These are phyloP conservation scores for Melanostigma gelatinosum DNA, from an alignment of 2,113 vertebrate genomes.

Conservation along the genomic window DNA sequence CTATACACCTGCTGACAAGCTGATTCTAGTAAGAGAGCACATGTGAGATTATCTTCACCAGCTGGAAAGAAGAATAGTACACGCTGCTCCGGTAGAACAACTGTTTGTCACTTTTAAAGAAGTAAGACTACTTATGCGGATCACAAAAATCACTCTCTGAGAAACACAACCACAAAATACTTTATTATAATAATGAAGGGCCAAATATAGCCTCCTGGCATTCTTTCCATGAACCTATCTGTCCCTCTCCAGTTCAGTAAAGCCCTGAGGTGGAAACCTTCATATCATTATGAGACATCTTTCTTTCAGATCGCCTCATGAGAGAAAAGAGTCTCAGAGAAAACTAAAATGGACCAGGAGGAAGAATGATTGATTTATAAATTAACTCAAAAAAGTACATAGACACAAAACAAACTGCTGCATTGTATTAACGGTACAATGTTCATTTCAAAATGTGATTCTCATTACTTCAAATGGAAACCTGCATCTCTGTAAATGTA, in stretches of 20 bases:
- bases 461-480: slow-evolving; percentile 9
- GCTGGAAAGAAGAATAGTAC: background rate
- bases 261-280: background rate
- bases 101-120: background rate
- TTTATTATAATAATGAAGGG: background rate
- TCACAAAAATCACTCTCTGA: background rate
- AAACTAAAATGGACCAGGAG: background rate
- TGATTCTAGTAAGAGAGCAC: slow-evolving; percentile 14
- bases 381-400: background rate
- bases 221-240: background rate
- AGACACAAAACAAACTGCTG: background rate
- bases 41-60: slow-evolving; percentile 21
- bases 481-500: slow-evolving; percentile 21
- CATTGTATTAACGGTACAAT: background rate
- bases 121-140: background rate
- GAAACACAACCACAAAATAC: background rate
- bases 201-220: background rate
- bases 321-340: slow-evolving; percentile 4
- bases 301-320: background rate
- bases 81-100: background rate
- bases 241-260: background rate
- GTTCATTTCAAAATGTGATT: slow-evolving; percentile 14
- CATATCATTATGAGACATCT: background rate
- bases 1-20: slow-evolving; percentile 39
- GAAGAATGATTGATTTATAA: background rate